A percentile compares a stretch with the other conserved stretches of the same genome.
Evolutionary conservation across 2,888 invertebrate species (phyloP).

Genomic region (Noctua fimbriata): DNA sequence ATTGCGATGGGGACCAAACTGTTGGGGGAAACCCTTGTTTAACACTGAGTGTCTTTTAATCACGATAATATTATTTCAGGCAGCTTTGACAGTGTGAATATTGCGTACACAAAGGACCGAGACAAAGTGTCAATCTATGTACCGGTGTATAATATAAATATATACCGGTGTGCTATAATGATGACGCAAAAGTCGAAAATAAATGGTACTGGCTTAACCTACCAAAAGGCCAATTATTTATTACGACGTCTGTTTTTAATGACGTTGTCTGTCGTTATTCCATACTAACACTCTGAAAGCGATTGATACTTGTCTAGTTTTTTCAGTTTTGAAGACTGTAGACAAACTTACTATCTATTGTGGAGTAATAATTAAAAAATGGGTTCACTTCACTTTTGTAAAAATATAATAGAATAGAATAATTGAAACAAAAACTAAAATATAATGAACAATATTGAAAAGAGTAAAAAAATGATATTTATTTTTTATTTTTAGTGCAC

Average conservation of each 20-base stretch:
- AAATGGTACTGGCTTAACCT: not conserved
- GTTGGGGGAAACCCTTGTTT: constrained; percentile 2
- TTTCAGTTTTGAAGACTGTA: not conserved
- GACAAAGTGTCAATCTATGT: not conserved
- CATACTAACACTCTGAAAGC: not conserved
- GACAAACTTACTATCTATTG: not conserved
- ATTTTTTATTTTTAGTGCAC: too few relatives aligned
- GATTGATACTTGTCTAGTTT: not conserved
- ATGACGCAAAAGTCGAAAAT: not conserved
- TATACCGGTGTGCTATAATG: not conserved
- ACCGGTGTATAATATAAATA: too few relatives aligned
- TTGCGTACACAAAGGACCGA: not conserved
- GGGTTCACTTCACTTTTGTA: too few relatives aligned
- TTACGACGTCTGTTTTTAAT: not conserved
- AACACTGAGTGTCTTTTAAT: constrained; percentile 17
- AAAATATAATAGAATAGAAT: too few relatives aligned
- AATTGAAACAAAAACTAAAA: too few relatives aligned
- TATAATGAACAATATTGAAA: too few relatives aligned
- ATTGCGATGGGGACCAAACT: constrained; percentile 17
- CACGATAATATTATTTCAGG: not conserved
- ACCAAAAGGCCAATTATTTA: too few relatives aligned
- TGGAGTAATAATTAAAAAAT: too few relatives aligned
- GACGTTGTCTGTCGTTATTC: not conserved
- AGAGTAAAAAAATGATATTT: too few relatives aligned
- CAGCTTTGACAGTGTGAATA: not conserved